phyloP scores from a whole-genome alignment of 2,888 invertebrate species.

The Cephus spinipes region DNA sequence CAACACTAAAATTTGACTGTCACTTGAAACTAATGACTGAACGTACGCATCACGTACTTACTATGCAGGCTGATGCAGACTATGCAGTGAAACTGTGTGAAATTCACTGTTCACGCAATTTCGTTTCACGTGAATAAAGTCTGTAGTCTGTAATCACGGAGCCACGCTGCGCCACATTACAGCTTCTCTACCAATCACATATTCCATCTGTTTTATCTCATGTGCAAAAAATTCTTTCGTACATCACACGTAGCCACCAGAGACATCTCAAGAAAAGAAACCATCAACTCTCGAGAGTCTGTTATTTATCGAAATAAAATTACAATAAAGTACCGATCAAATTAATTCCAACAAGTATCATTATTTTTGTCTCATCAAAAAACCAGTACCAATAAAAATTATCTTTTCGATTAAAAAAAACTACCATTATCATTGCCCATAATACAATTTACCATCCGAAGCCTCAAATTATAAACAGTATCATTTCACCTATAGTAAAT shows the following conservation, averaged over 20 bases:
- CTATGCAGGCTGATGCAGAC: too few species aligned
- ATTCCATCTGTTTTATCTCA: not conserved
- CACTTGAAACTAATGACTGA: not conserved
- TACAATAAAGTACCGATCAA: not conserved
- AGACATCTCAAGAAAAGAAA: too few species aligned
- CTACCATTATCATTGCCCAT: not conserved
- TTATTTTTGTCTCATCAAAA: not conserved
- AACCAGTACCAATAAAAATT: not conserved
- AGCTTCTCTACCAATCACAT: constrained; percentile 15
- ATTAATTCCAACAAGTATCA: not conserved
- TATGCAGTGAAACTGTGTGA: not conserved
- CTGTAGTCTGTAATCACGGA: constrained; percentile 15
- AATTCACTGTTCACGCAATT: not conserved
- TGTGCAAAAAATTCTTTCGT: not conserved
- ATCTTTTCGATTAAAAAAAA: not conserved
- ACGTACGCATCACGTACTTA: too few species aligned
- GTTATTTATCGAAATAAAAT: not conserved
- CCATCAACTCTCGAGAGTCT: not conserved
- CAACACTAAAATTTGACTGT: not conserved
- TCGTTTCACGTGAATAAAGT: constrained; percentile 5
- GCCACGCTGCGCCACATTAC: constrained; percentile 23
- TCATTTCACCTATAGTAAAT: not conserved
- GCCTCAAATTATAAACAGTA: not conserved
- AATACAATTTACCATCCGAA: not conserved
- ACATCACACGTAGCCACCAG: too few species aligned